Conservation (phyloP, 37 sponge, comb jelly and placozoan species). For the Bolinopsis microptera region DNA sequence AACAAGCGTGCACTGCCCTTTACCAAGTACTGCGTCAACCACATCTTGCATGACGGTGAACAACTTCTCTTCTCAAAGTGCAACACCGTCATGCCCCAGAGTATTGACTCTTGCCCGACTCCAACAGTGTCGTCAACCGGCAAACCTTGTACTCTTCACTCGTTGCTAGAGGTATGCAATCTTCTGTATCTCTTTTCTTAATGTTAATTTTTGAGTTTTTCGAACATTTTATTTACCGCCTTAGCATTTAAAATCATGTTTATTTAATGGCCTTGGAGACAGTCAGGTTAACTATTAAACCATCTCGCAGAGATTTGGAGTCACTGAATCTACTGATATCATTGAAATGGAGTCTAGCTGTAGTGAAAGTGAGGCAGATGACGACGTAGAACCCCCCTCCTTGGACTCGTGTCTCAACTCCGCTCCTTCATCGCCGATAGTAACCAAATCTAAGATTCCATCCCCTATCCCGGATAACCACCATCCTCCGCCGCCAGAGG, state of each 20-base stretch:
- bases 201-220: not conserved
- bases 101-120: not conserved
- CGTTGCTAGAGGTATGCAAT: slow-evolving; percentile 1
- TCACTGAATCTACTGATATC: not conserved
- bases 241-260: too few species aligned
- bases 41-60: not conserved
- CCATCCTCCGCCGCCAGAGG: not conserved
- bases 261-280: too few species aligned
- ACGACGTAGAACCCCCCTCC: not conserved
- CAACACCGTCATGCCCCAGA: not conserved
- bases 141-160: slow-evolving; percentile 8
- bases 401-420: not conserved
- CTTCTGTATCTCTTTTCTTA: not conserved
- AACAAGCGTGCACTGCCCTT: slow-evolving; percentile 14
- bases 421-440: not conserved
- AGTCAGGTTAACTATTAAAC: too few species aligned
- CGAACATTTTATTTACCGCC: too few species aligned
- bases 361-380: slow-evolving; percentile 12
- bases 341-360: not conserved
- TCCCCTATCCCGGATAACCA: slow-evolving; percentile 8
- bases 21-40: slow-evolving; percentile 47
- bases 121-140: not conserved
- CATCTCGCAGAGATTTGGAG: not conserved
- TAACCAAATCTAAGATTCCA: not conserved
- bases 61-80: slow-evolving; percentile 36